Evolutionary conservation across 1,140 invertebrate genomes (phyloP), one percentile per base, ranked within the genome.

Genomic region (Acromyrmex heyeri): DNA sequence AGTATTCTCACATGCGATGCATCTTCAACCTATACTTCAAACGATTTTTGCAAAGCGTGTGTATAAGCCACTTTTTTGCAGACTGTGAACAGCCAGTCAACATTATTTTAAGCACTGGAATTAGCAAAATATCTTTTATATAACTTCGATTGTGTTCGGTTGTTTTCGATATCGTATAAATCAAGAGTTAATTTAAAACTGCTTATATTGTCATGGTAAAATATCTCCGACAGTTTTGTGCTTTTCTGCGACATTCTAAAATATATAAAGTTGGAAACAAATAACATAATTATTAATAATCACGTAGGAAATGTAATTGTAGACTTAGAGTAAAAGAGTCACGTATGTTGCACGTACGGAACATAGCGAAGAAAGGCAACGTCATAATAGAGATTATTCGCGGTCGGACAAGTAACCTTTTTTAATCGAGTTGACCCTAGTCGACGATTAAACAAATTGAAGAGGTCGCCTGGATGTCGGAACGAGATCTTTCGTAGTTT

Each of bases 341-440:
- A 50, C 18, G 24, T 50, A 21, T 38, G 1, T 27, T 34, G 18
- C 18, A 18, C n/a, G 50, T 44, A 53, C 6, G 61, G 1, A 64
- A 16, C 10, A 30, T 7, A 12, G 24, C 27, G 50, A 50, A 64
- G 69, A 50, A 82, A 82, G 57, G n/a, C 38, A 44, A 70, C 18
- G 76, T 77, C n/a, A 48, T 73, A 72, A 57, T 53, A 72, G 62
- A 86, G 64, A 89, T 72, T 81, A 88, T 59, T 81, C 75, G 79
- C 82, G 14, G 73, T 50, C 83, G n/a, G 59, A 59, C 79, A 53
- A 77, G 61, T 87, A 72, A 89, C 88, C 81, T 87, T 65, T 55
- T 21, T 77, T 91, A 89, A 91, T 92, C 76, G 79, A 92, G 79
- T 92, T 92, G 86, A 91, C 90, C 91, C 87, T 48, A 73, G 78